These are phyloP conservation scores for Scotopteryx bipunctaria DNA, from an alignment of 2,888 invertebrate genomes.

Conservation along the genomic window DNA sequence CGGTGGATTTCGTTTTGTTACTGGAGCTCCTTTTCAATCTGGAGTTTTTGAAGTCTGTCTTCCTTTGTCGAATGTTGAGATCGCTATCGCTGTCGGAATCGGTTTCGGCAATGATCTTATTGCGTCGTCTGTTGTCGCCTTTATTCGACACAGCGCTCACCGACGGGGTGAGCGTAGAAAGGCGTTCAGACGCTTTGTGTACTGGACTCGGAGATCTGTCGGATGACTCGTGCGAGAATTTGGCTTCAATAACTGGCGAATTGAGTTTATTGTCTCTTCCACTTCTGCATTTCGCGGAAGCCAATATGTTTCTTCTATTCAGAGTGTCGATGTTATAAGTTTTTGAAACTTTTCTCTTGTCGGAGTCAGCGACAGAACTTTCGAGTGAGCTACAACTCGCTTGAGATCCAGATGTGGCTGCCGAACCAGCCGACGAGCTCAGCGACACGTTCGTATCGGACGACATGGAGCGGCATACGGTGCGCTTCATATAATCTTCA, in stretches of 20 bases:
- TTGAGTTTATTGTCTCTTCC: slow-evolving; percentile 89
- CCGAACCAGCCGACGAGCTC: slow-evolving; percentile 87
- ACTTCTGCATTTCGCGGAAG: slow-evolving; percentile 93
- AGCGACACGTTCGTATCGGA: slow-evolving; percentile 89
- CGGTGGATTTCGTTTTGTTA: slow-evolving; percentile 68
- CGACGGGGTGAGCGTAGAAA: slow-evolving; percentile 80
- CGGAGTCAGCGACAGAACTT: slow-evolving; percentile 85
- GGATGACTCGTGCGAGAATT: slow-evolving; percentile 85
- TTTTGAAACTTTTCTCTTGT: slow-evolving; percentile 88
- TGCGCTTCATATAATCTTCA: slow-evolving; percentile 80
- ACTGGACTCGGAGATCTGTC: slow-evolving; percentile 79
- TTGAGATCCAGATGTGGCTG: slow-evolving; percentile 88
- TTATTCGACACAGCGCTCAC: slow-evolving; percentile 81
- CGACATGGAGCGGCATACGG: slow-evolving; percentile 86
- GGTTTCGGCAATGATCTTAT: slow-evolving; percentile 73
- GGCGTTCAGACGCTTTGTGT: slow-evolving; percentile 76
- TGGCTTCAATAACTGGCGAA: slow-evolving; percentile 88
- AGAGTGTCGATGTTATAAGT: slow-evolving; percentile 91
- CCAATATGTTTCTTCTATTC: slow-evolving; percentile 93
- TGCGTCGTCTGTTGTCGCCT: slow-evolving; percentile 76
- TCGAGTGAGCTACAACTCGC: slow-evolving; percentile 87
- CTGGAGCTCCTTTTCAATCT: slow-evolving; percentile 73
- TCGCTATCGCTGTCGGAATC: slow-evolving; percentile 72
- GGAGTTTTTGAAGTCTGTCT: slow-evolving; percentile 74
- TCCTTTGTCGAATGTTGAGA: slow-evolving; percentile 70